Percentiles rank a stretch among this genome's conserved stretches.
These are phyloP conservation scores for Eurytoma californica DNA, from an alignment of 2,888 invertebrate species.

Conservation along the genomic window DNA sequence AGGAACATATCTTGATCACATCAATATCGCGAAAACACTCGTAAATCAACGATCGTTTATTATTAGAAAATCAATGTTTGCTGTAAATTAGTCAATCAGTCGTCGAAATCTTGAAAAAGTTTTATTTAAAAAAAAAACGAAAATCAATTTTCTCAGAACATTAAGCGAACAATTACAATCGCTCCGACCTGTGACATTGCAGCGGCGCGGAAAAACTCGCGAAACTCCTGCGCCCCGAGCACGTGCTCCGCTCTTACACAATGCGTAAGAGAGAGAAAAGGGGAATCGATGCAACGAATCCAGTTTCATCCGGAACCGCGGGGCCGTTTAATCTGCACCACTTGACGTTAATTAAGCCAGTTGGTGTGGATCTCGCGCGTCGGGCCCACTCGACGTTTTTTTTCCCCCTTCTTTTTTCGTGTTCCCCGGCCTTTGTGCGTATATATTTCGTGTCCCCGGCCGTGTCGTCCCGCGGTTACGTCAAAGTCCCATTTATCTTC, in stretches of 20 bases:
- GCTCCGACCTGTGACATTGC: too few species aligned
- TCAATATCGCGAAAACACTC: too few species aligned
- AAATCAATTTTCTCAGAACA: too few species aligned
- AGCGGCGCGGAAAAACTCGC: background rate
- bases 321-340: slow-evolving; percentile 36
- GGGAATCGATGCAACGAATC: slow-evolving; percentile 26
- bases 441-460: background rate
- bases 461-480: background rate
- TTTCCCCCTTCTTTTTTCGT: background rate
- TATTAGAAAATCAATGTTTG: too few species aligned
- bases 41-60: too few species aligned
- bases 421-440: background rate
- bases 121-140: too few species aligned
- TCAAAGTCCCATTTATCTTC: slow-evolving; percentile 25
- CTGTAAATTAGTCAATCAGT: too few species aligned
- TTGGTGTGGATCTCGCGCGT: background rate
- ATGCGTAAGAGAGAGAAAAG: background rate
- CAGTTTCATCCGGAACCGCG: slow-evolving; percentile 43
- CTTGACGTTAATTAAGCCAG: slow-evolving; percentile 41
- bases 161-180: too few species aligned
- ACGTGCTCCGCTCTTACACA: background rate
- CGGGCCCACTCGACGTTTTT: background rate
- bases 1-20: too few species aligned
- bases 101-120: too few species aligned
- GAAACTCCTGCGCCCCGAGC: background rate